Conservation (phyloP, 2,797 vertebrate genomes). For the Dendrocincla fuliginosa region DNA sequence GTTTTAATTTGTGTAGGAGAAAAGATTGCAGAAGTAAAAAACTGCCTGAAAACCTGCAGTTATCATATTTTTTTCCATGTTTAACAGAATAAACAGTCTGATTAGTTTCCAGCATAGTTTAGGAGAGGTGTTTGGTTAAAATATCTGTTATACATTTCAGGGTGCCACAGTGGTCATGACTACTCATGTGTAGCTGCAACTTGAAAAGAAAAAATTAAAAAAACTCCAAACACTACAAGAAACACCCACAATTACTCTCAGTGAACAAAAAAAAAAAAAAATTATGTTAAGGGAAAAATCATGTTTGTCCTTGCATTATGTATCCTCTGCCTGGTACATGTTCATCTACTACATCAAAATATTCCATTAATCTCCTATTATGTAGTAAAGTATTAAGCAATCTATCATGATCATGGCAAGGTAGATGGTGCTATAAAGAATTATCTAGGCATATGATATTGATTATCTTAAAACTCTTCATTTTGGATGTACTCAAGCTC, state of each 20-base stretch:
- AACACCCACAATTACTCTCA: not conserved
- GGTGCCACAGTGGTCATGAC: not conserved
- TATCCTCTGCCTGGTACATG: not conserved
- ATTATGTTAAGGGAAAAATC: not conserved
- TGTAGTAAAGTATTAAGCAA: not conserved
- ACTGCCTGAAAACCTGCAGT: not conserved
- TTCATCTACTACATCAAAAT: not conserved
- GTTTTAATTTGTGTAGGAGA: not conserved
- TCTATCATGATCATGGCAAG: not conserved
- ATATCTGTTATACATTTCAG: not conserved
- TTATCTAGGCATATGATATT: not conserved
- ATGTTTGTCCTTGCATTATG: not conserved
- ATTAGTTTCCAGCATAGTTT: not conserved
- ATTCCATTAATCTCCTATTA: not conserved
- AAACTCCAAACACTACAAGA: not conserved
- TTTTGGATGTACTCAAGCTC: not conserved
- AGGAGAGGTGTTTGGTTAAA: not conserved
- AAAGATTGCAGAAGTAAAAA: not conserved
- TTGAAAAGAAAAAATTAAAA: not conserved
- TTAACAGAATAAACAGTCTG: not conserved
- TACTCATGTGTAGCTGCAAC: not conserved
- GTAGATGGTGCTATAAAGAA: not conserved
- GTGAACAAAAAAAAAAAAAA: not conserved
- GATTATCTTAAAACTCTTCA: not conserved
- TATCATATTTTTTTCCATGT: not conserved